These are phyloP conservation scores for Spheniscus humboldti DNA, from an alignment of 2,797 vertebrate genomes.

Conservation along the genomic window DNA sequence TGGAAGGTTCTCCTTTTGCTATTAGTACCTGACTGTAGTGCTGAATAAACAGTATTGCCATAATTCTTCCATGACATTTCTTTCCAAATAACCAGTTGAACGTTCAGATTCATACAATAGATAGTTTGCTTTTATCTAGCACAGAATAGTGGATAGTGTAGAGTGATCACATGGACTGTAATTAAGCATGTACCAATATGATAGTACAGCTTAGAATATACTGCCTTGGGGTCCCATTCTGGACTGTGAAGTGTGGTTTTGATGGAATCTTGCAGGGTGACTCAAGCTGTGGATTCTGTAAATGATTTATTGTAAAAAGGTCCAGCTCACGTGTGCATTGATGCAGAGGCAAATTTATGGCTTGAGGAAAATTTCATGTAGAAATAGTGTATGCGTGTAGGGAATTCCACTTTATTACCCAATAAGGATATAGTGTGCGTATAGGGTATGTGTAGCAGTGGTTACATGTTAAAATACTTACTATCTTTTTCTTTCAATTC, in stretches of 20 bases:
- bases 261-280: background rate
- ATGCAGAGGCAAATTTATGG: background rate
- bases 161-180: background rate
- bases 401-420: background rate
- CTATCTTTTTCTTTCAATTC: background rate
- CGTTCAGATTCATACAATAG: background rate
- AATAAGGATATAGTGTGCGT: background rate
- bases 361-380: background rate
- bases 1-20: background rate
- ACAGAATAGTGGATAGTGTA: background rate
- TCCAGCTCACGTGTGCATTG: background rate
- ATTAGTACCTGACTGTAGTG: background rate
- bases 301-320: background rate
- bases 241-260: background rate
- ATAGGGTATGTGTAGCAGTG: background rate
- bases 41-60: background rate
- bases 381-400: background rate
- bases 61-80: background rate
- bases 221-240: background rate
- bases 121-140: background rate
- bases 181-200: background rate
- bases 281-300: background rate
- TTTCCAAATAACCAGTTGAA: background rate
- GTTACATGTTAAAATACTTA: background rate
- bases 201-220: background rate